Evolutionary conservation across 1,140 invertebrate genomes (phyloP).

Genomic region (Odontomachus brunneus): DNA sequence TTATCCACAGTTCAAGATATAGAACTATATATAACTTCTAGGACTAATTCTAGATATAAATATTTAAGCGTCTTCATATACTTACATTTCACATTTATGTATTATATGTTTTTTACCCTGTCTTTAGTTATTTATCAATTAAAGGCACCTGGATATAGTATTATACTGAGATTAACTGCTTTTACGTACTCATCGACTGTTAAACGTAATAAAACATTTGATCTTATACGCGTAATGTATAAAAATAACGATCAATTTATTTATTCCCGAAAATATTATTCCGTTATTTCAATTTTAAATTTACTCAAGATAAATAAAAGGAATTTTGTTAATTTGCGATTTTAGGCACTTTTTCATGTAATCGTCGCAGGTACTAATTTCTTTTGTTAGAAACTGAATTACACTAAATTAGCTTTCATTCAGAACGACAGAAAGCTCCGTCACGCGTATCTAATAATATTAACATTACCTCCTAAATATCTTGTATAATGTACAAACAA

Average conservation of each 20-base stretch:
- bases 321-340: constrained; percentile 45
- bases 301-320: constrained; percentile 41
- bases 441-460: constrained; percentile 9
- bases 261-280: not conserved
- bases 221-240: constrained; percentile 1
- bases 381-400: constrained; percentile 52
- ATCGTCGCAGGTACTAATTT: constrained; percentile 67
- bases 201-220: constrained; percentile 34
- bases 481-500: constrained; percentile 63
- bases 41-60: constrained; percentile 52
- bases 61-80: constrained; percentile 73
- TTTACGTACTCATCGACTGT: not conserved
- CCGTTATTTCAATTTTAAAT: not conserved
- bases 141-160: constrained; percentile 68
- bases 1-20: constrained; percentile 45
- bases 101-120: constrained; percentile 59
- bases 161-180: constrained; percentile 38
- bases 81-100: constrained; percentile 69
- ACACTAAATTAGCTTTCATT: constrained; percentile 8
- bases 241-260: constrained; percentile 31
- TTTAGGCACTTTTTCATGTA: constrained; percentile 68
- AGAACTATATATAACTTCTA: constrained; percentile 5
- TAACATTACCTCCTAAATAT: constrained; percentile 44
- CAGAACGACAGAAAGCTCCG: constrained; percentile 12
- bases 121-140: constrained; percentile 56